Evolutionary conservation across 64 coral and sea anemone genomes (phyloP), one percentile per base, ranked within the genome.

Genomic region (Montipora capricornis): DNA sequence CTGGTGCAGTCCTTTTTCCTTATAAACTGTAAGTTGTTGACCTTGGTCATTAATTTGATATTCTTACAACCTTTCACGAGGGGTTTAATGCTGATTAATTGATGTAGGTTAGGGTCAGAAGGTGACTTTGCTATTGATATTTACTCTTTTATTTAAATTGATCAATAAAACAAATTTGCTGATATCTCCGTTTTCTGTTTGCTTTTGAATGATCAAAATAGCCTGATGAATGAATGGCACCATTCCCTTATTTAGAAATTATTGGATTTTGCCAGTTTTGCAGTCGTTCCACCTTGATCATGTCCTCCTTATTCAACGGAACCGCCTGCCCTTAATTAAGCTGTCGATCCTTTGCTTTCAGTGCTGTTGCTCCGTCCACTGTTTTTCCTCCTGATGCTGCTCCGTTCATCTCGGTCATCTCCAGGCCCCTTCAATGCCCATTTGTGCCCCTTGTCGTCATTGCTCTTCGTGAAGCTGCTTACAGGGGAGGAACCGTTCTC

Each of bases 351-450:
- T 11, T 71, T 86, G 62, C 64, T 64, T 14, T 17, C n/a, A 50
- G 62, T 12, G 14, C 62, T 46, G 45, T 19, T 50, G 12, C 76
- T 78, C 9, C 64, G 13, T 8, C 37, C 81, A 68, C 81, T 86
- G 16, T 15, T 45, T 10, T 19, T 71, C 17, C 82, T 85, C 2
- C 47, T 71, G 16, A 50, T 70, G 50, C 66, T 86, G n/a, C 47
- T n/a, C 59, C 66, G 62, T 46, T 86, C 82, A 15, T 86, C 82
- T 0, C 62, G 45, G 1, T 86, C 82, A n/a, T 67, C 58, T 7
- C 29, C 81, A 2, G 37, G 37, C 3, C 66, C 44, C 20, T 70
- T 86, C 17, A 50, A 37, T 2, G 44, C 45, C 19, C 14, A 20
- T 20, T 71, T 86, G 3, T 16, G 47, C 44, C 45, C 8, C 44